Evolutionary conservation across 2,888 invertebrate species (phyloP), one percentile per base, ranked within the genome.

Genomic region (Leucophenga montana): DNA sequence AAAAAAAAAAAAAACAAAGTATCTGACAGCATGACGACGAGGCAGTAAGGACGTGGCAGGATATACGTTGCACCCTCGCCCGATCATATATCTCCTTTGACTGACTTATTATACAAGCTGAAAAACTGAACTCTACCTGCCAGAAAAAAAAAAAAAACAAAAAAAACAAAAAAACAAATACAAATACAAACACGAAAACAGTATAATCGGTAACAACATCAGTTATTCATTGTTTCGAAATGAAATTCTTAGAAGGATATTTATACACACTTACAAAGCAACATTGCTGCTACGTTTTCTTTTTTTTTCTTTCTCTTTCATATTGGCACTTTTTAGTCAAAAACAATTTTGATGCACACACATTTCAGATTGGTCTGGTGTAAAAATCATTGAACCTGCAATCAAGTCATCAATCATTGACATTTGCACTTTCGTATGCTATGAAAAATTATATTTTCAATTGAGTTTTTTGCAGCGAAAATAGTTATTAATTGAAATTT

Each of bases 401-500:
- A 84, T 85, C 85, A 85, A 85, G 83, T 78, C 83, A 84, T 84
- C 83, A 84, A 84, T 84, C 83, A 84, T 84, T 85, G 85, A 84
- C 82, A 83, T 83, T 83, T 83, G 81, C 76, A 77, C 75, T 78
- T 39, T 11, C 39, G 39, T 8, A 39, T 11, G 39, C 39, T 39
- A 39, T 39, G 39, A 39, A 39, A 39, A 39, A 39, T 39, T 39
- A 39, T 39, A 11, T 11, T 39, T 39, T 39, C 11, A 11, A 11
- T 39, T 39, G 11, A 39, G 39, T 39, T 39, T 39, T 39, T 39
- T 39, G 39, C 39, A 39, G 8, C 3, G 39, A 39, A 39, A 39
- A 39, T 39, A 8, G 39, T 39, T 11, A 39, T 11, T 53, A 6
- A 22, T 13, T 14, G 16, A 14, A 44, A 67, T 39, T 9, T 8